Percentiles rank a stretch among this genome's conserved stretches.
Evolutionary conservation across 2,888 invertebrate species (phyloP).

Genomic region (Chironomus tentans): DNA sequence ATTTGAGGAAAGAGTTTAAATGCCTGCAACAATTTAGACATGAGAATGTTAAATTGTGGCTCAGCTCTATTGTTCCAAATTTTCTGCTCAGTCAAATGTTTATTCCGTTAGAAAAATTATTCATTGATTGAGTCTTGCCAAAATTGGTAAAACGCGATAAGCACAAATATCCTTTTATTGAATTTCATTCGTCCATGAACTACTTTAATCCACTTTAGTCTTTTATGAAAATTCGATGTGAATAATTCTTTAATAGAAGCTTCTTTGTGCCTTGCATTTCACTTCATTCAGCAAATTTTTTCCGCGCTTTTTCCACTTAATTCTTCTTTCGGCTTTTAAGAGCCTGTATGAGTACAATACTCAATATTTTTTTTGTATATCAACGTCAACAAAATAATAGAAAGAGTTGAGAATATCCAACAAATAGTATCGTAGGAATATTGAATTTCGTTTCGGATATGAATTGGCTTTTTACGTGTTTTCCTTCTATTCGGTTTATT

Average conservation of each 20-base stretch:
- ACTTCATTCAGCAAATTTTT: background rate
- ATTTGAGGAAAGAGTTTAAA: too few relatives aligned
- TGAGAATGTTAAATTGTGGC: too few relatives aligned
- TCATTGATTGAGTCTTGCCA: too few relatives aligned
- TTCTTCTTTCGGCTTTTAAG: background rate
- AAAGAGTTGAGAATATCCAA: background rate
- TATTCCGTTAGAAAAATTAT: too few relatives aligned
- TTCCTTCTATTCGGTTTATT: too few relatives aligned
- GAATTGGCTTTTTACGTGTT: background rate
- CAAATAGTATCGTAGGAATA: background rate
- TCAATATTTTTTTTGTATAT: too few relatives aligned
- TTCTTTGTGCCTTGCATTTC: too few relatives aligned
- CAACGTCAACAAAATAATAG: background rate
- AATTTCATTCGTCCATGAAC: background rate
- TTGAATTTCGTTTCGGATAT: background rate
- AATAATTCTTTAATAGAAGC: background rate
- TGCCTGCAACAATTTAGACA: too few relatives aligned
- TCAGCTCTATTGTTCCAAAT: too few relatives aligned
- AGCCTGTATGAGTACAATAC: background rate
- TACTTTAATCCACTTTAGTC: background rate
- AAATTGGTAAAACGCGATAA: background rate
- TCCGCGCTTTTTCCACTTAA: background rate
- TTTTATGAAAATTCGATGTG: background rate
- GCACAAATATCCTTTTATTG: background rate
- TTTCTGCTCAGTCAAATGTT: too few relatives aligned